Conservation (phyloP, 2,797 vertebrate species). For the Halcyon smyrnensis region DNA sequence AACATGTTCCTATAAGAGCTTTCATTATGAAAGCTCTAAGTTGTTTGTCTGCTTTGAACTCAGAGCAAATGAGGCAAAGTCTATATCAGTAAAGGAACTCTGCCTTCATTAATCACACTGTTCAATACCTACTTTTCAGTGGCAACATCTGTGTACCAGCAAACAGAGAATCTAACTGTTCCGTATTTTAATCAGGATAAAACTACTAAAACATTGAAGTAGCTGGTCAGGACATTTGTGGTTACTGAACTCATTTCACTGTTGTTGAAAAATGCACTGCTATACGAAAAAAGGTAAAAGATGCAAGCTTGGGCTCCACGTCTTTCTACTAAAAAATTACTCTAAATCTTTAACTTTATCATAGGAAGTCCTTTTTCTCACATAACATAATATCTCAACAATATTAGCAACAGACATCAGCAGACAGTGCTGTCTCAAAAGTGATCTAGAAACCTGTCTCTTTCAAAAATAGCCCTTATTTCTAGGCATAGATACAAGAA, state of each 20-base stretch:
- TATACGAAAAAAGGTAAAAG: not conserved
- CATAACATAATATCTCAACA: not conserved
- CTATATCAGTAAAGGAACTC: not conserved
- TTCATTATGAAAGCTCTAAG: not conserved
- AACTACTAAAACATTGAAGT: not conserved
- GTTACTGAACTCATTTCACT: not conserved
- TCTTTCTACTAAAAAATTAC: not conserved
- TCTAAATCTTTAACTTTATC: not conserved
- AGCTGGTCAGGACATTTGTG: not conserved
- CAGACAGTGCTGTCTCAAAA: not conserved
- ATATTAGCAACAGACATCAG: not conserved
- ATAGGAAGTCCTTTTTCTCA: not conserved
- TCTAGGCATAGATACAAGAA: not conserved
- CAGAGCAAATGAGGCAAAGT: slow-evolving; percentile 49
- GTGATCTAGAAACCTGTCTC: not conserved
- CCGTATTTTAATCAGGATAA: not conserved
- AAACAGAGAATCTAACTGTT: not conserved
- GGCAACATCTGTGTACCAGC: slow-evolving; percentile 1
- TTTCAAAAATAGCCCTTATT: not conserved
- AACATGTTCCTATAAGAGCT: slow-evolving; percentile 4
- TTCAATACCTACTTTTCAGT: slow-evolving; percentile 14
- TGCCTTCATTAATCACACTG: slow-evolving; percentile 55
- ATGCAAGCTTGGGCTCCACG: not conserved
- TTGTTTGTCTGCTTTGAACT: slow-evolving; percentile 38
- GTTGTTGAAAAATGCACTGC: not conserved